Base-by-base conservation (phyloP, 2,113 vertebrate species). In the Ranitomeya imitator region DNA sequence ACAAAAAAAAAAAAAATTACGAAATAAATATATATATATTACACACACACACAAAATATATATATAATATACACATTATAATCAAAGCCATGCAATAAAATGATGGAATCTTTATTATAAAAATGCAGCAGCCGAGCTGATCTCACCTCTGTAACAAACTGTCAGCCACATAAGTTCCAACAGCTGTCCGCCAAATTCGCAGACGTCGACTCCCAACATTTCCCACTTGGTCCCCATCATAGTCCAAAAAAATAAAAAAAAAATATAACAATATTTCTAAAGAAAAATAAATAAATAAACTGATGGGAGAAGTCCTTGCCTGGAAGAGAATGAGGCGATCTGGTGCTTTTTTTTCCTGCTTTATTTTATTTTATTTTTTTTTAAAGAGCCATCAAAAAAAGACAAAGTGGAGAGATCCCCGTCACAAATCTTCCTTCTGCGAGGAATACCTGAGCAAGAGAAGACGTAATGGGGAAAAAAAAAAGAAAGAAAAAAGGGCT, bases 151-250 rank as follows among this genome's bases (percentile, higher is more conserved):
- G 91, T 96, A 96, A 94, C 97, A 97, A 80, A 97, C 91, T 31
- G 96, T 95, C 86, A 98, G 92, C 96, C 97, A 96, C 89, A 98
- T 95, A 93, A 97, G 95, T 93, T 97, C 96, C 91, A 96, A 94
- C 88, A 96, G 91, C 93, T 96, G 95, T 87, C 93, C 94, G 79
- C 96, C 96, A 86, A 96, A 95, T 94, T 96, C 96, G 90, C 97
- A 97, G 86, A 95, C 95, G 79, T 97, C 96, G 94, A 96, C 90
- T 91, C 96, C 95, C 93, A 95, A 94, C 96, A 97, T 97, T 80
- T 91, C 92, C 59, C 90, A 90, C 89, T 89, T 90, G 91, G 91
- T 90, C 89, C 91, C 74, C 55, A 85, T 57, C 69, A 84, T 84
- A 57, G 55, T 88, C 69, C 81, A 45, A 79, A 87, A 60, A 76